Conservation (phyloP, 2,113 vertebrate genomes). For the Trogon melanurus region DNA sequence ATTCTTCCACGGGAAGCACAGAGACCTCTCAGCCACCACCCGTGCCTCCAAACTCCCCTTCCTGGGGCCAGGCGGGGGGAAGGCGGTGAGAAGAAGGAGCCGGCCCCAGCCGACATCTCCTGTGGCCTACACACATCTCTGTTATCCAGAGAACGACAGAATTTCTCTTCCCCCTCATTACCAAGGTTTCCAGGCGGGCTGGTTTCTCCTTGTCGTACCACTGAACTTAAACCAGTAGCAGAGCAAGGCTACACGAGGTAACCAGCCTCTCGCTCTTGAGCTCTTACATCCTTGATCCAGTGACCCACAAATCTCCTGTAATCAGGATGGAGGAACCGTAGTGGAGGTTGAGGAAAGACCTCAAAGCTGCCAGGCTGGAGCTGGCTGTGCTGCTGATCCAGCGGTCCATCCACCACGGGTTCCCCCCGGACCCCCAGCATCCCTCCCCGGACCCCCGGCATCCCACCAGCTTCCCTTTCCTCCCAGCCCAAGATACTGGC, state of each 20-base stretch:
- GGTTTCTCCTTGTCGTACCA: neutral
- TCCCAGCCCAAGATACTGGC: neutral
- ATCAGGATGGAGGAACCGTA: neutral
- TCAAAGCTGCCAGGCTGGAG: neutral
- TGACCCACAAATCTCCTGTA: accelerated
- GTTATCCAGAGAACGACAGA: neutral
- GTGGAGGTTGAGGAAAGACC: neutral
- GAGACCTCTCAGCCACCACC: neutral
- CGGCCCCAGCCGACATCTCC: neutral
- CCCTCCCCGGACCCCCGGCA: neutral
- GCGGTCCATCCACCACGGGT: neutral
- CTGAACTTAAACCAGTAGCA: accelerated
- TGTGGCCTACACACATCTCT: neutral
- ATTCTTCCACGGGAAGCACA: neutral
- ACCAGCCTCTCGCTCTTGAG: accelerated
- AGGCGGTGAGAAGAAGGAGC: neutral
- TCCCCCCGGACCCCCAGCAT: neutral
- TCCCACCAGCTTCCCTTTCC: neutral
- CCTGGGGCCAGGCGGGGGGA: neutral
- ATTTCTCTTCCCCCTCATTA: neutral
- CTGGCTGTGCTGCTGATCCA: neutral
- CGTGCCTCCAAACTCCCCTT: neutral
- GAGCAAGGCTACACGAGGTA: neutral
- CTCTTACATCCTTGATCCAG: neutral
- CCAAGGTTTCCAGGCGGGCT: neutral